phyloP scores from a whole-genome alignment of 2,113 vertebrate species.

The Tragelaphus strepsiceros region DNA sequence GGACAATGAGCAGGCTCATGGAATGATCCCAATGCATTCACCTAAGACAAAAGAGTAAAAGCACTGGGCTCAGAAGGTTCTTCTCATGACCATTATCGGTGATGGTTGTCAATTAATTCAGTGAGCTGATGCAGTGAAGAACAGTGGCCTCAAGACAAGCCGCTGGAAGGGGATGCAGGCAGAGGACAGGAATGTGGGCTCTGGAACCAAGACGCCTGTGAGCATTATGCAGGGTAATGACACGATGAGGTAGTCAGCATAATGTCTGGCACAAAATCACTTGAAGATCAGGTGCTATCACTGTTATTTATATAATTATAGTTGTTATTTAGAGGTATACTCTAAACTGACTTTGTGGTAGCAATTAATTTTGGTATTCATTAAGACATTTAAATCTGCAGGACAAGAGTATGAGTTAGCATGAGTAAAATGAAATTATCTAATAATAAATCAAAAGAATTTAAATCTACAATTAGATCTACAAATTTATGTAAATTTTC shows the following conservation, averaged over 20 bases:
- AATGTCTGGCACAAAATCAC: neutral
- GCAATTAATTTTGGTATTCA: neutral
- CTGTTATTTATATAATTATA: neutral
- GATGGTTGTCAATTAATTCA: neutral
- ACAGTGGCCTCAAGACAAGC: neutral
- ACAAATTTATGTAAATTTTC: neutral
- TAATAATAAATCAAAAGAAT: neutral
- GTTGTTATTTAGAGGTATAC: neutral
- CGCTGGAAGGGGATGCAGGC: rapidly evolving
- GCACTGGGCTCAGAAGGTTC: neutral
- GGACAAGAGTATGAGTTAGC: neutral
- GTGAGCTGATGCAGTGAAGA: neutral
- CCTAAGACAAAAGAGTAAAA: neutral
- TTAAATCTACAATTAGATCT: neutral
- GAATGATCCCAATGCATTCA: neutral
- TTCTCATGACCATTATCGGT: neutral
- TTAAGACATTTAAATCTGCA: neutral
- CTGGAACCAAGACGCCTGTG: neutral
- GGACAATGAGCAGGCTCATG: neutral
- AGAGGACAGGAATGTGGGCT: neutral
- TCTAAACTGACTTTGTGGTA: neutral
- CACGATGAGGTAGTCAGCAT: neutral
- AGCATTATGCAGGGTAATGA: neutral
- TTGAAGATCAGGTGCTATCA: neutral
- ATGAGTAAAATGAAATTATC: neutral